Evolutionary conservation across 1,140 invertebrate species (phyloP).

Genomic region (Oryctes rhinoceros): DNA sequence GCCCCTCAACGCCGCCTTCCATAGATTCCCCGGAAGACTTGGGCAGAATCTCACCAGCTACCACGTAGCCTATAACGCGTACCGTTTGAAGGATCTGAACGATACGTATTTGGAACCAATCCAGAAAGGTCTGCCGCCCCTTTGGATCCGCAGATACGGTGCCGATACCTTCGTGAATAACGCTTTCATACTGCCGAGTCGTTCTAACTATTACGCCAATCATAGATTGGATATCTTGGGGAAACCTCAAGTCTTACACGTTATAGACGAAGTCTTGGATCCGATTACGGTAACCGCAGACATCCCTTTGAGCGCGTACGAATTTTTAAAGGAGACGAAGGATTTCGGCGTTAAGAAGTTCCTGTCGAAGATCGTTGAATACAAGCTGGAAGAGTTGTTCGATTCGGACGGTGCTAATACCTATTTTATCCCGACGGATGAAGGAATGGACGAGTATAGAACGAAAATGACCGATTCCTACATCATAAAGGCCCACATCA

Average conservation of each 20-base stretch:
- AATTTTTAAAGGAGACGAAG: constrained; percentile 68
- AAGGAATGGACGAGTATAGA: constrained; percentile 67
- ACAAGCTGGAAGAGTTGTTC: constrained; percentile 75
- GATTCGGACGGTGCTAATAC: constrained; percentile 76
- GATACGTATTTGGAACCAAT: constrained; percentile 68
- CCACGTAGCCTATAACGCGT: constrained; percentile 60
- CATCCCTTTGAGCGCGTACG: constrained; percentile 66
- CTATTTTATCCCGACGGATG: constrained; percentile 86
- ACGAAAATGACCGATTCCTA: constrained; percentile 73
- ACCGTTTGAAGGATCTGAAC: constrained; percentile 66
- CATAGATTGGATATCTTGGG: constrained; percentile 39
- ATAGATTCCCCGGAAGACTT: constrained; percentile 64
- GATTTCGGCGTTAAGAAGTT: constrained; percentile 27
- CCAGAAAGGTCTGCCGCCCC: constrained; percentile 76
- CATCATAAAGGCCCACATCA: constrained; percentile 86
- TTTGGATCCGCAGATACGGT: constrained; percentile 74
- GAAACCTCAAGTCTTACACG: constrained; percentile 69
- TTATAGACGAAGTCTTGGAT: constrained; percentile 79
- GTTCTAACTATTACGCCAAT: constrained; percentile 70
- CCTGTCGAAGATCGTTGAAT: constrained; percentile 68
- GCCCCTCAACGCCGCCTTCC: constrained; percentile 78
- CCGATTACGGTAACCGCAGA: constrained; percentile 69
- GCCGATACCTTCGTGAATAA: constrained; percentile 82
- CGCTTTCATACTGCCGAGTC: constrained; percentile 71
- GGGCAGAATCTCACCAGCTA: constrained; percentile 70